Evolutionary conservation across 2,888 invertebrate genomes (phyloP).

Genomic region (Stenurella melanura): DNA sequence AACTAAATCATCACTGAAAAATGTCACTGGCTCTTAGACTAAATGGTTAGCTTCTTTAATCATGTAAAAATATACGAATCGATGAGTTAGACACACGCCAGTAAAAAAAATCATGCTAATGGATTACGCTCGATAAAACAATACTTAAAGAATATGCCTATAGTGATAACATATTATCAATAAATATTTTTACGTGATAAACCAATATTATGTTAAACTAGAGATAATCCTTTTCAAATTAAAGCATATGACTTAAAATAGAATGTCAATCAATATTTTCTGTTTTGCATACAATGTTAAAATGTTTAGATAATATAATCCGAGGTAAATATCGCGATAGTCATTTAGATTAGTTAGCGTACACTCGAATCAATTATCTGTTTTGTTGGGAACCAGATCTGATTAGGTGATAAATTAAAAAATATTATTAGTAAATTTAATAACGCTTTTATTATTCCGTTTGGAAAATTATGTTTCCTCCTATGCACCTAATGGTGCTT

Average conservation of each 20-base stretch:
- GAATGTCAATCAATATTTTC: constrained; percentile 37
- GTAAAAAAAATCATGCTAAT: background rate
- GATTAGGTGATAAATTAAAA: constrained; percentile 33
- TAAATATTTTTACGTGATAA: constrained; percentile 24
- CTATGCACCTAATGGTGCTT: too few relatives aligned
- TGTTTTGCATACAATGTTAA: constrained; percentile 37
- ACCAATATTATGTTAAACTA: constrained; percentile 29
- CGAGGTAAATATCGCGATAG: constrained; percentile 29
- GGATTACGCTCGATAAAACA: background rate
- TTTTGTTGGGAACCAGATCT: constrained; percentile 21
- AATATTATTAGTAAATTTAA: constrained; percentile 15
- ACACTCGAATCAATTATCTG: constrained; percentile 29
- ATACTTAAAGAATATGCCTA: background rate
- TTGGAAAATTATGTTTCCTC: too few relatives aligned
- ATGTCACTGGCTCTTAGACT: too few relatives aligned
- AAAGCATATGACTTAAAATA: constrained; percentile 38
- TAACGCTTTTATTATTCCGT: background rate
- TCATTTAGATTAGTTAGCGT: constrained; percentile 29
- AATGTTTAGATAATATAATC: constrained; percentile 39
- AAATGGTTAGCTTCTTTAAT: too few relatives aligned
- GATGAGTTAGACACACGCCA: too few relatives aligned
- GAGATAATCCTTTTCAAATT: constrained; percentile 34
- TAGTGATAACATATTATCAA: constrained; percentile 11
- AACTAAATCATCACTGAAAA: too few relatives aligned
- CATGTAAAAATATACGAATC: too few relatives aligned